Evolutionary conservation across 2,888 invertebrate genomes (phyloP).

Genomic region (Bombylius discolor): DNA sequence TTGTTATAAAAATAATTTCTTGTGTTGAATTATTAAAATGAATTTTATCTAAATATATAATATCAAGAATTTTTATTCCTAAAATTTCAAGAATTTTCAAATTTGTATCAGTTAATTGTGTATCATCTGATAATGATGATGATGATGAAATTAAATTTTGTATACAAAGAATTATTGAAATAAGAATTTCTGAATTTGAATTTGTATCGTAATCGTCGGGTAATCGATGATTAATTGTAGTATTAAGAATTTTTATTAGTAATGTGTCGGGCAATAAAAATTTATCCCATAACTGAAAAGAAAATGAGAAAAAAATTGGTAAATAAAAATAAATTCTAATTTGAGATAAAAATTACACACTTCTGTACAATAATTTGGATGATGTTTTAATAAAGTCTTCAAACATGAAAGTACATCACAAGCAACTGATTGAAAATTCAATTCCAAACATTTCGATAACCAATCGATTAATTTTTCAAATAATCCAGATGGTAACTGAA

Average conservation of each 20-base stretch:
- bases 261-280: conserved; percentile 16
- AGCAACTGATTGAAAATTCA: conserved; percentile 14
- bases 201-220: conserved; percentile 13
- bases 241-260: conserved; percentile 11
- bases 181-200: conserved; percentile 17
- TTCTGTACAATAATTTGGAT: conserved; percentile 11
- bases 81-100: conserved; percentile 6
- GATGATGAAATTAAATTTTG: conserved; percentile 5
- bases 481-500: conserved; percentile 32
- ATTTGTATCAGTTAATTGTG: not conserved
- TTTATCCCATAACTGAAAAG: conserved; percentile 15
- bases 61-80: conserved; percentile 12
- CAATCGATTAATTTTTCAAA: conserved; percentile 36
- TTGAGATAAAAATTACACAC: not conserved
- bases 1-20: conserved; percentile 13
- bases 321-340: not conserved
- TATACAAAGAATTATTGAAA: conserved; percentile 17
- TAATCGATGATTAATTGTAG: not conserved
- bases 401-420: conserved; percentile 19
- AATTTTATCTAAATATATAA: conserved; percentile 13
- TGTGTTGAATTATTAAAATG: conserved; percentile 11
- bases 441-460: conserved; percentile 37
- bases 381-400: conserved; percentile 17
- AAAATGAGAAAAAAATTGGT: not conserved
- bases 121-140: not conserved